Evolutionary conservation across 2,797 vertebrate genomes (phyloP).

Genomic region (Caiman crocodilus): DNA sequence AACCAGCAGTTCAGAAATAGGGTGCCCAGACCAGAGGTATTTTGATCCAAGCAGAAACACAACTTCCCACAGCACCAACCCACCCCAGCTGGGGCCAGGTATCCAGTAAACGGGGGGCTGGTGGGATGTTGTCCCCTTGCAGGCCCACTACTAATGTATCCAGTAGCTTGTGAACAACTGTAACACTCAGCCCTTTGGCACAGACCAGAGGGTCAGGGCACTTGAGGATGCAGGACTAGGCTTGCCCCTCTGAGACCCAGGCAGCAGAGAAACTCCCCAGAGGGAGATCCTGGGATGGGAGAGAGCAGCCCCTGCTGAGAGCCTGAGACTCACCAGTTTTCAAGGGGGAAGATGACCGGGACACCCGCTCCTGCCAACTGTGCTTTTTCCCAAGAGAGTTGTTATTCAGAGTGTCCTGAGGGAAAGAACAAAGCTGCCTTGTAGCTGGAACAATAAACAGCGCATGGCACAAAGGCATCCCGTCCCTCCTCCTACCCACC

Average conservation of each 20-base stretch:
- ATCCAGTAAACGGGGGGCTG: not conserved
- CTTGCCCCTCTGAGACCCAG: not conserved
- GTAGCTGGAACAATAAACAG: constrained; percentile 73
- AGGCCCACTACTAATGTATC: not conserved
- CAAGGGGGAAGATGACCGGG: constrained; percentile 92
- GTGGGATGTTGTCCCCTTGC: not conserved
- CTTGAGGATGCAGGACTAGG: not conserved
- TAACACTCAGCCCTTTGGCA: not conserved
- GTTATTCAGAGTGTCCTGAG: constrained; percentile 97
- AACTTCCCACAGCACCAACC: not conserved
- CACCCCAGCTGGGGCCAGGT: not conserved
- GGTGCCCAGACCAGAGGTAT: not conserved
- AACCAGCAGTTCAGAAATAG: not conserved
- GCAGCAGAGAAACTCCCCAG: not conserved
- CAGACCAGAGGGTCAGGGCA: not conserved
- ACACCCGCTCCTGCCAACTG: constrained; percentile 98
- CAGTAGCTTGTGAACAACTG: not conserved
- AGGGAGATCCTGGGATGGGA: not conserved
- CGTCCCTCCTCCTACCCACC: not conserved
- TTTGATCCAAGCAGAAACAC: not conserved
- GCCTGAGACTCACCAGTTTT: constrained; percentile 89
- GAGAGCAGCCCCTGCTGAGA: not conserved
- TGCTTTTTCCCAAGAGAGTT: constrained; percentile 98
- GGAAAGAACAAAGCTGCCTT: constrained; percentile 78
- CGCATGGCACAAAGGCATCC: constrained; percentile 61